Evolutionary conservation across 2,113 vertebrate genomes (phyloP), one percentile per base, ranked within the genome.

Genomic region (Phainopepla nitens): DNA sequence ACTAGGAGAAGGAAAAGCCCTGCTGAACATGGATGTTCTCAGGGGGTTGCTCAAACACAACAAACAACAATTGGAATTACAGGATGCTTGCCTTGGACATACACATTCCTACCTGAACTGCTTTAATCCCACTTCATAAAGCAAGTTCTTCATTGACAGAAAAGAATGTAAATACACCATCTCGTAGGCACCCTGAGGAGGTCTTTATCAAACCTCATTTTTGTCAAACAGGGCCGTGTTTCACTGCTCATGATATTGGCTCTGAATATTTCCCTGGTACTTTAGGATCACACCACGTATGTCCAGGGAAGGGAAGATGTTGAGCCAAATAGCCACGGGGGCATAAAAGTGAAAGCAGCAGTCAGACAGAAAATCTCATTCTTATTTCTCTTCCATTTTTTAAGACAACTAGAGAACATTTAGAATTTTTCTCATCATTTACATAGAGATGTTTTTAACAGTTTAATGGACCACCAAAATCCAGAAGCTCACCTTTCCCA

Each of bases 281-380:
- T 36, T 64, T 11, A 49, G 49, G 41, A 60, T 36, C 82, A 23
- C 57, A 42, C 36, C 29, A 73, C 0, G 0, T 22, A 5, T 0
- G 2, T 20, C 50, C 58, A 60, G 42, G 33, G 58, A 71, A 82
- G 31, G 57, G 70, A 92, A 83, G 49, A n/a, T 35, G 7, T n/a
- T 51, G 41, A 76, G 23, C 29, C 47, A 76, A 54, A 65, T 3
- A 51, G 8, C 41, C 66, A 64, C 27, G 44, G 58, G 31, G 49
- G 41, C 17, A 16, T 13, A 16, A 47, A 82, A 90, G 44, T 36
- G 13, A 90, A 79, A 94, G 65, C 44, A 85, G 31, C 35, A 82
- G 25, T 13, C 47, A 76, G 47, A 58, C 7, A 27, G 56, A 45
- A 2, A 71, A 35, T 28, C 2, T 42, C 10, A 4, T 73, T 89